phyloP scores from a whole-genome alignment of 2,888 invertebrate genomes.

The Chrysina gloriosa region DNA sequence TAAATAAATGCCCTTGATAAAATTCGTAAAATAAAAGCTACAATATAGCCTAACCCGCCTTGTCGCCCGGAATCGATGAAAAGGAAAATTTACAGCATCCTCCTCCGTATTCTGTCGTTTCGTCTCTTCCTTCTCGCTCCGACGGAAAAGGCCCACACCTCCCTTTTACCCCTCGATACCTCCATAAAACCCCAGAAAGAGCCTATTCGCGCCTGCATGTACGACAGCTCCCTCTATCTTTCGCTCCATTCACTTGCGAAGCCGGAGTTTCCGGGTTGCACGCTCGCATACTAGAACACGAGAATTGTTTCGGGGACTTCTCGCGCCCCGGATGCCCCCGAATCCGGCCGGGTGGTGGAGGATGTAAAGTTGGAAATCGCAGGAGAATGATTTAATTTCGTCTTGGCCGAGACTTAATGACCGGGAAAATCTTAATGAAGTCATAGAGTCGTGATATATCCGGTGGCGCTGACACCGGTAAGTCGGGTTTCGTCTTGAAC shows the following conservation, averaged over 20 bases:
- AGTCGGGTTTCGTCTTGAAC: neutral
- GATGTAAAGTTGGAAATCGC: neutral
- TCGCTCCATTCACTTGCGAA: neutral
- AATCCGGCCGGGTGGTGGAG: neutral
- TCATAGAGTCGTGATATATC: constrained; percentile 12
- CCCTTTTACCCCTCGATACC: neutral
- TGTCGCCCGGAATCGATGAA: constrained; percentile 43
- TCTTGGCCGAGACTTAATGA: constrained; percentile 25
- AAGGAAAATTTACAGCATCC: constrained; percentile 45
- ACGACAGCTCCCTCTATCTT: neutral
- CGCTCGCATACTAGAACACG: neutral
- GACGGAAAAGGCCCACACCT: neutral
- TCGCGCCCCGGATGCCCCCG: neutral
- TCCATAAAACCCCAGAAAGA: neutral
- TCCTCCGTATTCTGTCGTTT: constrained; percentile 6
- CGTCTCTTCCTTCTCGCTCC: neutral
- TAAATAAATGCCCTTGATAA: constrained; percentile 40
- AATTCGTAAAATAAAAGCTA: constrained; percentile 36
- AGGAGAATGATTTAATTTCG: constrained; percentile 22
- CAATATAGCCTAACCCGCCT: constrained; percentile 4
- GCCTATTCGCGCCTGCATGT: neutral
- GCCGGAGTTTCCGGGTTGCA: neutral
- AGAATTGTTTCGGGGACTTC: neutral
- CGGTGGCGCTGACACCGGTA: neutral
- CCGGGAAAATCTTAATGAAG: constrained; percentile 19